These are phyloP conservation scores for Amblyopsis rosae DNA, from an alignment of 2,113 vertebrate genomes.

Conservation along the genomic window DNA sequence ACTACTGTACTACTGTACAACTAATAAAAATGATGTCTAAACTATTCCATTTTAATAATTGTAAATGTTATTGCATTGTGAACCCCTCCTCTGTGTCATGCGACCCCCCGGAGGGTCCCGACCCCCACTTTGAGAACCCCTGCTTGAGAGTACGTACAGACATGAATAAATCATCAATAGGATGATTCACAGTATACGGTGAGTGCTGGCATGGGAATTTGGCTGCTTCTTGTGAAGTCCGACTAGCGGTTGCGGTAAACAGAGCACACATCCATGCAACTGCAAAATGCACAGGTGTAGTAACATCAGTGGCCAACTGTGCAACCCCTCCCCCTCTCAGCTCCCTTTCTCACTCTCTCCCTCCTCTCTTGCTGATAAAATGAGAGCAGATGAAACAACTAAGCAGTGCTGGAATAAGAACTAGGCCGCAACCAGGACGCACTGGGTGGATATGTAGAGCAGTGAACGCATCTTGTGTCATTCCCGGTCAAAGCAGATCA, in stretches of 20 bases:
- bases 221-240: conserved; percentile 28
- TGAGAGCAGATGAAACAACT: conserved; percentile 60
- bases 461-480: conserved; percentile 50
- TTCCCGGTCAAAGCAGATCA: conserved; percentile 53
- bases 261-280: conserved; percentile 29
- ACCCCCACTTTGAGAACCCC: not conserved
- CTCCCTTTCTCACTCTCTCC: conserved; percentile 3
- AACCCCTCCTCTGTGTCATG: too few relatives aligned
- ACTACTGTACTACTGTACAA: too few relatives aligned
- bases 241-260: conserved; percentile 25
- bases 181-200: conserved; percentile 35
- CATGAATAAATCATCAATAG: conserved; percentile 31
- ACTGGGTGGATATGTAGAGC: conserved; percentile 60
- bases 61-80: too few relatives aligned
- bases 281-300: conserved; percentile 35
- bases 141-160: conserved; percentile 20
- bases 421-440: conserved; percentile 60
- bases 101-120: not conserved
- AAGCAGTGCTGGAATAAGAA: conserved; percentile 66
- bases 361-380: conserved; percentile 36
- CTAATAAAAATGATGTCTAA: too few relatives aligned
- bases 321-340: conserved; percentile 18
- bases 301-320: conserved; percentile 35
- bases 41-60: too few relatives aligned
- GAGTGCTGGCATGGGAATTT: conserved; percentile 20